These are phyloP conservation scores for Ceuthmochares aereus DNA, from an alignment of 2,113 vertebrate species.

Conservation along the genomic window DNA sequence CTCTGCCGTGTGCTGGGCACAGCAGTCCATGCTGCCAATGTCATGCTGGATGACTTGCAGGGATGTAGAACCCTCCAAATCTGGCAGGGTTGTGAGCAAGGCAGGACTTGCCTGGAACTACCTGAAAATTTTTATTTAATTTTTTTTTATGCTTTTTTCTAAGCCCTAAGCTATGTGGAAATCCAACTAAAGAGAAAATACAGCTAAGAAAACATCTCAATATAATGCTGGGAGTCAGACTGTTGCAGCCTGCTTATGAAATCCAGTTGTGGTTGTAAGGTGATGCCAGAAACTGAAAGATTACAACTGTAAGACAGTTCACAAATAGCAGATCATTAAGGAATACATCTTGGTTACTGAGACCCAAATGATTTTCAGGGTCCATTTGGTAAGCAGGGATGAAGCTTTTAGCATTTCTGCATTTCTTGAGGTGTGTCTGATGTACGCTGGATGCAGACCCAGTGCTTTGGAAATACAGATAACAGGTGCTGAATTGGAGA, in stretches of 20 bases:
- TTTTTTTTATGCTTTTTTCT: not conserved
- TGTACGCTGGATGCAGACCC: accelerated
- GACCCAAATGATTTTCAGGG: not conserved
- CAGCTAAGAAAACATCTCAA: conserved; percentile 44
- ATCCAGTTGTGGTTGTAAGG: conserved; percentile 43
- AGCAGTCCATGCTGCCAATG: accelerated
- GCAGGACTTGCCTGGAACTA: not conserved
- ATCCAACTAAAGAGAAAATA: conserved; percentile 50
- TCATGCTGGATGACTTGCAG: not conserved
- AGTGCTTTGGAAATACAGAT: not conserved
- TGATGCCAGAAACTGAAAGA: not conserved
- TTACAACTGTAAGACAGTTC: not conserved
- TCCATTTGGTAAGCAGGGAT: not conserved
- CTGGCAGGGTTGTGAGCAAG: not conserved
- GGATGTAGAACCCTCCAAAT: not conserved
- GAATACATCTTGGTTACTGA: not conserved
- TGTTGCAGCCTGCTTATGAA: not conserved
- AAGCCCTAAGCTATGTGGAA: not conserved
- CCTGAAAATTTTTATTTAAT: not conserved
- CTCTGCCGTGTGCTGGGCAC: not conserved
- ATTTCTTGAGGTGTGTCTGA: accelerated
- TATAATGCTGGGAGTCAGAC: not conserved
- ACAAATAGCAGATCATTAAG: not conserved
- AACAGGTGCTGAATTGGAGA: not conserved
- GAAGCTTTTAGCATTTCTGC: not conserved